Base-by-base conservation (phyloP, 2,113 vertebrate species). In the Malurus melanocephalus region DNA sequence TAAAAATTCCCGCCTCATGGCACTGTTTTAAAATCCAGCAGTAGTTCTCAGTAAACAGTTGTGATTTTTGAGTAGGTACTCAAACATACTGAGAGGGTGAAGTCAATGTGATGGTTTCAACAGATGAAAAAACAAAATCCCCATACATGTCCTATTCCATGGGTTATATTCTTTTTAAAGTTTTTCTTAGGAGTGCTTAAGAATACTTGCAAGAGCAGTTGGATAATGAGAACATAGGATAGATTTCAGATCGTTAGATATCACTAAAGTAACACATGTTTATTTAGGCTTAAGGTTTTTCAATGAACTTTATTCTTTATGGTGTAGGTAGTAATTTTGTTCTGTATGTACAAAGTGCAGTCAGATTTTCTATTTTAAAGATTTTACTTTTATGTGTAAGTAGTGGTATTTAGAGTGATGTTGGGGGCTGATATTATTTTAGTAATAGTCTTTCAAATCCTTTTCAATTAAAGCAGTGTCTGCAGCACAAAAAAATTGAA, bases 1-100 rank as follows among this genome's bases (percentile, higher is more conserved):
- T 5, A 19, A 52, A 24, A 62, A 35, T 13, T 0, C 17, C 22
- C 26, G 15, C 1, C 6, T 80, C 6, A 2, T 32, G 9, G 13
- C 35, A n/a, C 17, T 67, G 15, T 49, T 66, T 43, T 46, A 62
- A 79, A 85, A 72, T 53, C 11, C 32, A 49, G 45, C 18, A 19
- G 21, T 53, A 62, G 38, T 55, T 89, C 33, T 55, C 28, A 61
- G 21, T 22, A 30, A 85, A 30, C 30, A 53, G 14, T 11, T 52
- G 23, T 46, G 26, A 27, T 65, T 75, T 79, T 57, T 57, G 7
- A 45, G 45, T 56, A 68, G 22, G 6, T 71, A 16, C 4, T 81
- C 55, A 53, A 18, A 35, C 24, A 4, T 53, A 30, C 7, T 46
- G 53, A 43, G 26, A 42, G 35, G 65, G 5, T 30, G 1, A 73